Evolutionary conservation across 2,797 vertebrate species (phyloP).

Genomic region (Phataginus tricuspis): DNA sequence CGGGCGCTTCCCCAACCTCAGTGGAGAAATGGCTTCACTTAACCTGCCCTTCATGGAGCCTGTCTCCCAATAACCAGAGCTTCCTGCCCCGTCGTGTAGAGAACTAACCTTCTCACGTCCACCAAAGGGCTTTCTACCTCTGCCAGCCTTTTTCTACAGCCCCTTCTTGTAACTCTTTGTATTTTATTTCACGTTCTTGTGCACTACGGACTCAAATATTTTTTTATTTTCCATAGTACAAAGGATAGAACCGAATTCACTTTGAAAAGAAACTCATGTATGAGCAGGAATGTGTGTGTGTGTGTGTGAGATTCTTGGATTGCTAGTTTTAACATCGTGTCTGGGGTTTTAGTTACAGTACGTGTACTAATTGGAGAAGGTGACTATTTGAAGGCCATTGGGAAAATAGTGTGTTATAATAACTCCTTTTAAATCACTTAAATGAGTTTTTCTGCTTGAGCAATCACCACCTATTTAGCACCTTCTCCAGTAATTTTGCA

Average conservation of each 20-base stretch:
- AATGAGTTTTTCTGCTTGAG: constrained; percentile 78
- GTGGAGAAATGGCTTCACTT: accelerated
- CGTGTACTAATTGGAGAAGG: background rate
- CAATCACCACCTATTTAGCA: constrained; percentile 57
- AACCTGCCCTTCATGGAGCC: background rate
- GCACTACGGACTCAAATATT: background rate
- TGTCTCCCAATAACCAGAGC: accelerated
- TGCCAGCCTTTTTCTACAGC: too few relatives aligned
- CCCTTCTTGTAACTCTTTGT: background rate
- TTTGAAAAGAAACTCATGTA: background rate
- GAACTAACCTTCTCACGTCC: background rate
- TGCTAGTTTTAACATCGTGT: constrained; percentile 36
- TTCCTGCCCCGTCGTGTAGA: accelerated
- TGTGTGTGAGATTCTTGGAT: background rate
- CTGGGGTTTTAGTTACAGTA: constrained; percentile 55
- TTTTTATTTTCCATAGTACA: background rate
- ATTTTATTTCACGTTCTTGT: background rate
- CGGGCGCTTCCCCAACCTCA: accelerated
- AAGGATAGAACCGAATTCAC: background rate
- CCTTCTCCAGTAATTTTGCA: constrained; percentile 65
- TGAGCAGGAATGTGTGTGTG: background rate
- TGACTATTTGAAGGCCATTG: constrained; percentile 62
- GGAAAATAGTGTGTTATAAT: constrained; percentile 48
- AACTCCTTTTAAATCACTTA: constrained; percentile 74
- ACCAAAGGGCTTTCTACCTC: accelerated